phyloP scores from a whole-genome alignment of 2,797 vertebrate species.

The Notolepis coatsorum region DNA sequence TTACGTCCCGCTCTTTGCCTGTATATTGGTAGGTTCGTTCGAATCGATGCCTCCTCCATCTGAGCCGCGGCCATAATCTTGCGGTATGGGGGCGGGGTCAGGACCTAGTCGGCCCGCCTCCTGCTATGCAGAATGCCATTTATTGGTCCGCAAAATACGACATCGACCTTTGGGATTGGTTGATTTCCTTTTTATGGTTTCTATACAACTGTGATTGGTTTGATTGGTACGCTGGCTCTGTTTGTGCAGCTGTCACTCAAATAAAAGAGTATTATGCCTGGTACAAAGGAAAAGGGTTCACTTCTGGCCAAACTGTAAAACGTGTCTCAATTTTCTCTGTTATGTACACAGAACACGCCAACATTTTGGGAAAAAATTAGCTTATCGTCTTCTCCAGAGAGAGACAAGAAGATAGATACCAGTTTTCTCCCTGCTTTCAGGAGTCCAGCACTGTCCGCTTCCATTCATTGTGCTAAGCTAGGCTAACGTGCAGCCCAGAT shows the following conservation, averaged over 20 bases:
- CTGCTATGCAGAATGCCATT: neutral
- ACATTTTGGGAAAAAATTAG: too few species aligned
- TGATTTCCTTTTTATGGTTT: fast-evolving
- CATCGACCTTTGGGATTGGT: constrained; percentile 46
- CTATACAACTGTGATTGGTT: constrained; percentile 49
- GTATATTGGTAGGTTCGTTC: constrained; percentile 52
- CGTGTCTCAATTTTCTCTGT: too few species aligned
- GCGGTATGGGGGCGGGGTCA: constrained; percentile 73
- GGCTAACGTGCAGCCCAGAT: too few species aligned
- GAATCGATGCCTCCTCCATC: constrained; percentile 51
- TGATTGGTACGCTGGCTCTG: neutral
- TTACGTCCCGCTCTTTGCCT: constrained; percentile 54
- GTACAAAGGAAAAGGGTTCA: too few species aligned
- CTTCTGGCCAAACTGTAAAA: too few species aligned
- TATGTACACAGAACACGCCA: too few species aligned
- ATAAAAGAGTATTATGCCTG: neutral
- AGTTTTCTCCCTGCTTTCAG: too few species aligned
- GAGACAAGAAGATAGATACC: too few species aligned
- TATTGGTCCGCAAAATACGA: constrained; percentile 54
- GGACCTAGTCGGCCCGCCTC: constrained; percentile 53
- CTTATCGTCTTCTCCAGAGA: too few species aligned
- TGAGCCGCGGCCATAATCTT: constrained; percentile 83
- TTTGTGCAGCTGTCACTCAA: constrained; percentile 20
- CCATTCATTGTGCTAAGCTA: too few species aligned
- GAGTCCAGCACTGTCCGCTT: too few species aligned